Conservation (phyloP, 1,140 invertebrate species). For the Dysdera silvatica region DNA sequence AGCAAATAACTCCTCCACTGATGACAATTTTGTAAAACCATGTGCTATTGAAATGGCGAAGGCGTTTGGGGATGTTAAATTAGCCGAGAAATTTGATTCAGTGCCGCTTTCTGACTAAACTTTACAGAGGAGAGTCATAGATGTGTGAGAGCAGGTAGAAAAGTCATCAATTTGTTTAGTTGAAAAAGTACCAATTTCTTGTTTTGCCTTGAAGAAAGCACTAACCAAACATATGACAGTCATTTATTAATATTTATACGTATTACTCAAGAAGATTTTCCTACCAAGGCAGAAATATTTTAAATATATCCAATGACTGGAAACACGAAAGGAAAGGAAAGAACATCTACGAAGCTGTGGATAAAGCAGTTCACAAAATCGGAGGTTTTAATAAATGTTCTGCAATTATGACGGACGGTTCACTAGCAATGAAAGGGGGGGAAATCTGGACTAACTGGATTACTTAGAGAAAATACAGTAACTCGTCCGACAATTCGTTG, state of each 20-base stretch:
- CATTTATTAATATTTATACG: constrained; percentile 1
- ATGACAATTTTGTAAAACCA: background rate
- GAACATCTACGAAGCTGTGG: background rate
- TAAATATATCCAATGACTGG: background rate
- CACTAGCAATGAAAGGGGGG: no score
- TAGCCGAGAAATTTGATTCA: background rate
- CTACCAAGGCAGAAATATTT: background rate
- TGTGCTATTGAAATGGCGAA: background rate
- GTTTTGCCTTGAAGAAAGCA: background rate
- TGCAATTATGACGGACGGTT: no score
- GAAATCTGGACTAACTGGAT: no score
- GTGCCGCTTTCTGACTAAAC: background rate
- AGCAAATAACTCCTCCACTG: background rate
- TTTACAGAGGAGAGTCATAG: background rate
- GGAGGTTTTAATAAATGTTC: background rate
- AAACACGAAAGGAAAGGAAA: background rate
- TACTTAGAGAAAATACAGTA: no score
- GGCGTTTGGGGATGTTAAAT: background rate
- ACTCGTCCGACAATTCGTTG: no score
- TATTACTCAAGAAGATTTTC: background rate
- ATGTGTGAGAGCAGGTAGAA: background rate
- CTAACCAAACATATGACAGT: background rate
- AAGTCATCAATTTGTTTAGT: background rate
- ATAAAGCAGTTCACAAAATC: background rate
- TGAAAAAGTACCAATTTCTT: constrained; percentile 1